Evolutionary conservation across 2,113 vertebrate species (phyloP).

Genomic region (Condylura cristata): DNA sequence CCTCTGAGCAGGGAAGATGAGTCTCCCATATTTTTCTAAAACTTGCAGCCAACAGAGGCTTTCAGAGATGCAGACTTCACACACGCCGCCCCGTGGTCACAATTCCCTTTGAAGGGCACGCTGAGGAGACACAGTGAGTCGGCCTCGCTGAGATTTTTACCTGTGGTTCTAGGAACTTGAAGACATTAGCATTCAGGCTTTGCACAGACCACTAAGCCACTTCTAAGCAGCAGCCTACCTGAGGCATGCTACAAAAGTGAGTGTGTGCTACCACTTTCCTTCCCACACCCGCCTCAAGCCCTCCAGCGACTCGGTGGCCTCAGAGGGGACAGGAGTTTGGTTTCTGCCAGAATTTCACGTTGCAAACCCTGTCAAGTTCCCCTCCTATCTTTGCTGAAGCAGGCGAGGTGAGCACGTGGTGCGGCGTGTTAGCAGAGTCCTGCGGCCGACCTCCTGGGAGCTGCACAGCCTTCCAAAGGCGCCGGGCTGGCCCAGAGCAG

Average conservation of each 20-base stretch:
- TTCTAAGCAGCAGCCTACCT: conserved; percentile 76
- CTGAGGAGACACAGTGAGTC: background rate
- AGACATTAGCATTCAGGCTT: conserved; percentile 37
- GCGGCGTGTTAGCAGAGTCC: conserved; percentile 73
- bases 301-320: background rate
- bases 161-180: conserved; percentile 78
- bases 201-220: conserved; percentile 80
- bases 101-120: background rate
- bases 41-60: accelerated
- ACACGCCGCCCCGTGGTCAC: accelerated
- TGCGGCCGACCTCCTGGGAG: conserved; percentile 86
- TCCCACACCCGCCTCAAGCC: background rate
- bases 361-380: background rate
- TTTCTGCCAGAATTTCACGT: background rate
- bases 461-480: conserved; percentile 61
- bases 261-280: accelerated
- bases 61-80: accelerated
- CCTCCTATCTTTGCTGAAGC: conserved; percentile 48
- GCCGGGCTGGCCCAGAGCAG: conserved; percentile 48
- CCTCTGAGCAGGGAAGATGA: background rate
- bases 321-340: background rate
- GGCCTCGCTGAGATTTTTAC: conserved; percentile 64
- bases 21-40: background rate
- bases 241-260: background rate
- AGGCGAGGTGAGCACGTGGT: conserved; percentile 68